phyloP scores from a whole-genome alignment of 1,140 invertebrate genomes.

The Solenopsis fugax region DNA sequence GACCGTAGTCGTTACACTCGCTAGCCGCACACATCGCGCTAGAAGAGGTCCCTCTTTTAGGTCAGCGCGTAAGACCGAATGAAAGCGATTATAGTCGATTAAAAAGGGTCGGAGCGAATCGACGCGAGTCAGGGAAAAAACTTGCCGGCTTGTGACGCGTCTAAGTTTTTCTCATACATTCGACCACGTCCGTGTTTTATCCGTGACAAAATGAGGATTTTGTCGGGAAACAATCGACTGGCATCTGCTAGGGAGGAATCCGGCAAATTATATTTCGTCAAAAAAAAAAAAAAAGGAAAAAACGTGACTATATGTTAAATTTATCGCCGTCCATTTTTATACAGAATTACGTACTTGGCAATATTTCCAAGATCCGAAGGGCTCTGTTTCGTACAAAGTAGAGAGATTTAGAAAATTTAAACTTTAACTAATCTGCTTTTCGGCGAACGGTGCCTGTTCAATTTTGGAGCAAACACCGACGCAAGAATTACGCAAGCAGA shows the following conservation, averaged over 20 bases:
- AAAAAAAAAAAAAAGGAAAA: no score
- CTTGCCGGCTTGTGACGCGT: conserved; percentile 11
- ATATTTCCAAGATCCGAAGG: neutral
- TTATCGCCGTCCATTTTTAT: neutral
- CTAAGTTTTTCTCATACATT: conserved; percentile 26
- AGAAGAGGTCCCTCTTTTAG: conserved; percentile 58
- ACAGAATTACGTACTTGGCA: neutral
- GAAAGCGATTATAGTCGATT: conserved; percentile 61
- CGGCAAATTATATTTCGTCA: neutral
- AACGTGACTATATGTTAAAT: neutral
- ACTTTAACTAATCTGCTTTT: neutral
- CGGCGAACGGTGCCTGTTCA: neutral
- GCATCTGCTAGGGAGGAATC: neutral
- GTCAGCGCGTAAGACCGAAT: conserved; percentile 63
- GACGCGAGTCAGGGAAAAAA: neutral
- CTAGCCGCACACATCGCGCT: conserved; percentile 9
- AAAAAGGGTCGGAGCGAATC: conserved; percentile 44
- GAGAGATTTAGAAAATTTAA: neutral
- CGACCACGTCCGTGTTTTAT: conserved; percentile 20
- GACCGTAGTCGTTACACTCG: conserved; percentile 68
- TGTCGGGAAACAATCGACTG: conserved; percentile 7
- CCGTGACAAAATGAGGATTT: conserved; percentile 19
- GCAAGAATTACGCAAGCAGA: neutral
- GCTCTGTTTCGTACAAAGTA: neutral
- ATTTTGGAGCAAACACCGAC: neutral